phyloP scores from a whole-genome alignment of 2,797 vertebrate genomes.

The Uromys caudimaculatus region DNA sequence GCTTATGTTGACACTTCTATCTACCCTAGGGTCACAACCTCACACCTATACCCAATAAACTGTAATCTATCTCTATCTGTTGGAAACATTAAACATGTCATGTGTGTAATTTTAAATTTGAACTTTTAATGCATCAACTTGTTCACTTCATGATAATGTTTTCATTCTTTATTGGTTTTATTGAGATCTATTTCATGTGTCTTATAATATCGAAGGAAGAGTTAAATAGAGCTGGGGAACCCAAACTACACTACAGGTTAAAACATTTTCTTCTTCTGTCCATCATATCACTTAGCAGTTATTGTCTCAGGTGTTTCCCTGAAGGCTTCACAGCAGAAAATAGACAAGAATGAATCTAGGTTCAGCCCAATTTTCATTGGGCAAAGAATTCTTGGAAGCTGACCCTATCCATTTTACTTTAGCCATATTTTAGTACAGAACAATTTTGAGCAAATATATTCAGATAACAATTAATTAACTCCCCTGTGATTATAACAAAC shows the following conservation, averaged over 20 bases:
- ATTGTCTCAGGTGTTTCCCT: not conserved
- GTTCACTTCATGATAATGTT: not conserved
- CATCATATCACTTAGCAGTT: not conserved
- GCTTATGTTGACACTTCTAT: not conserved
- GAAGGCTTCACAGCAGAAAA: not conserved
- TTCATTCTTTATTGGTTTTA: not conserved
- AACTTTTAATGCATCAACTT: not conserved
- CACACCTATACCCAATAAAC: not conserved
- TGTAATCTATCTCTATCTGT: not conserved
- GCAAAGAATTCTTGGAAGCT: not conserved
- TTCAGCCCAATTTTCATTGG: not conserved
- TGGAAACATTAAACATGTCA: not conserved
- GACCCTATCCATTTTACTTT: not conserved
- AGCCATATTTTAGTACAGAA: not conserved
- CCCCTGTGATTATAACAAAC: too few relatives aligned
- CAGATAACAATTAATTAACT: not conserved
- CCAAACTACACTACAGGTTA: too few relatives aligned
- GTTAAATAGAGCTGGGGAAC: too few relatives aligned
- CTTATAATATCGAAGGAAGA: too few relatives aligned
- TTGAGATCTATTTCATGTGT: slow-evolving; percentile 1
- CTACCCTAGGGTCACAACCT: not conserved
- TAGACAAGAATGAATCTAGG: not conserved
- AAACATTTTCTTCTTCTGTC: not conserved
- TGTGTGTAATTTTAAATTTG: not conserved
- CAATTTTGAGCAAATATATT: not conserved